Conservation (phyloP, 2,888 invertebrate species). For the Microplitis deprimator region DNA sequence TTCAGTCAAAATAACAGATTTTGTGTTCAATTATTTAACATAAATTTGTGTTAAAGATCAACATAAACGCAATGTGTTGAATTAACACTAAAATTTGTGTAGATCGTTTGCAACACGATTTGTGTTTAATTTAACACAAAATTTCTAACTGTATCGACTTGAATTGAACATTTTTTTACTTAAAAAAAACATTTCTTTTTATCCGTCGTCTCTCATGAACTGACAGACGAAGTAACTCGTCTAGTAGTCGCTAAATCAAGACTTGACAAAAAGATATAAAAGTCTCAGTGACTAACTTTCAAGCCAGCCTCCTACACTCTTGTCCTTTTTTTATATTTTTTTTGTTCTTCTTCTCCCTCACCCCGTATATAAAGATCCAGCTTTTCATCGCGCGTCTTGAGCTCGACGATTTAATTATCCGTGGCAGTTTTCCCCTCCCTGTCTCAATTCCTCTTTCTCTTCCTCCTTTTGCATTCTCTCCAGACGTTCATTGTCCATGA, state of each 20-base stretch:
- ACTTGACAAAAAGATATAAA: slow-evolving; percentile 27
- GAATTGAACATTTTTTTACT: neutral
- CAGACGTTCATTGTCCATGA: slow-evolving; percentile 38
- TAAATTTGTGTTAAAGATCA: too few species aligned
- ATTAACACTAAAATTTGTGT: too few species aligned
- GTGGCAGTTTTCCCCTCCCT: neutral
- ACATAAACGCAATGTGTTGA: too few species aligned
- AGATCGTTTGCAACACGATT: too few species aligned
- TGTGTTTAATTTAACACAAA: too few species aligned
- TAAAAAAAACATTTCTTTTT: neutral
- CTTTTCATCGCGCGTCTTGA: slow-evolving; percentile 35
- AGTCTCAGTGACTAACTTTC: slow-evolving; percentile 17
- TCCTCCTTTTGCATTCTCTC: slow-evolving; percentile 24
- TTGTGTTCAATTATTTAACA: too few species aligned
- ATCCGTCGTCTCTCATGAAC: neutral
- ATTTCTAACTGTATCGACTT: too few species aligned
- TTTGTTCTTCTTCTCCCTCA: slow-evolving; percentile 21
- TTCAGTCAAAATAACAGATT: too few species aligned
- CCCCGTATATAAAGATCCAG: slow-evolving; percentile 7
- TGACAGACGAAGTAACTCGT: slow-evolving; percentile 1
- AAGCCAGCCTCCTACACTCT: neutral
- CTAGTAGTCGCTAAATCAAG: slow-evolving; percentile 4
- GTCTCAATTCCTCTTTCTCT: neutral
- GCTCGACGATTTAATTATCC: slow-evolving; percentile 40
- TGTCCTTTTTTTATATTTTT: slow-evolving; percentile 14